Evolutionary conservation across 2,113 vertebrate species (phyloP).

Genomic region (Oostethus manadensis): DNA sequence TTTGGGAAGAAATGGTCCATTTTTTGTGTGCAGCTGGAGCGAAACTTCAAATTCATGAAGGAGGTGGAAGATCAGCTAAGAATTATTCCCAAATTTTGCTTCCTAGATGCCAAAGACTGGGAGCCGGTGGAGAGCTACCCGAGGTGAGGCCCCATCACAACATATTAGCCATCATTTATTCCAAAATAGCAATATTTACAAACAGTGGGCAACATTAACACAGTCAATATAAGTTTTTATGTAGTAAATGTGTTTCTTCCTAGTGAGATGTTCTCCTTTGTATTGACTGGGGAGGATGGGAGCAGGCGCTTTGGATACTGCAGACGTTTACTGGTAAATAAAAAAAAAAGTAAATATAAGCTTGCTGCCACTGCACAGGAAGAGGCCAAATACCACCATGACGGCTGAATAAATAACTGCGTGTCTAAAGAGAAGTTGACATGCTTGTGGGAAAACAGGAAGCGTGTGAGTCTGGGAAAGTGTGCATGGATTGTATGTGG

Average conservation of each 20-base stretch:
- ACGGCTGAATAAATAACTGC: constrained; percentile 63
- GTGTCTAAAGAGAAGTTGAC: constrained; percentile 41
- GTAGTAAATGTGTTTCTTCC: constrained; percentile 19
- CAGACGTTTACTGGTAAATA: constrained; percentile 85
- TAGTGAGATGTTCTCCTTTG: constrained; percentile 91
- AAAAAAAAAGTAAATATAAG: constrained; percentile 40
- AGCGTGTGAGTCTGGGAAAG: constrained; percentile 56
- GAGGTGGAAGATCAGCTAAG: constrained; percentile 88
- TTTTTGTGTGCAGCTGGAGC: constrained; percentile 74
- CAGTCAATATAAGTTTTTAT: constrained; percentile 2
- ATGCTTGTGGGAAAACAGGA: constrained; percentile 65
- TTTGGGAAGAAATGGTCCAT: not conserved
- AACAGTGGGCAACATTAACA: too few species aligned
- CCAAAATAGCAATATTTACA: too few species aligned
- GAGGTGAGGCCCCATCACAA: constrained; percentile 64
- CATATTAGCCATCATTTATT: too few species aligned
- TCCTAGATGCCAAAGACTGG: constrained; percentile 88
- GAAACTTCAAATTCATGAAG: constrained; percentile 84
- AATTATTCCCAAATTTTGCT: constrained; percentile 89
- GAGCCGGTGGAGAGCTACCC: constrained; percentile 78
- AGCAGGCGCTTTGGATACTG: constrained; percentile 88
- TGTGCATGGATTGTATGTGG: constrained; percentile 18
- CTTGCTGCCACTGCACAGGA: constrained; percentile 50
- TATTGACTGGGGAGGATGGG: constrained; percentile 87
- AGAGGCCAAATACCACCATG: constrained; percentile 57